Conservation (phyloP, 1,140 invertebrate genomes). For the Matsumurasca onukii region DNA sequence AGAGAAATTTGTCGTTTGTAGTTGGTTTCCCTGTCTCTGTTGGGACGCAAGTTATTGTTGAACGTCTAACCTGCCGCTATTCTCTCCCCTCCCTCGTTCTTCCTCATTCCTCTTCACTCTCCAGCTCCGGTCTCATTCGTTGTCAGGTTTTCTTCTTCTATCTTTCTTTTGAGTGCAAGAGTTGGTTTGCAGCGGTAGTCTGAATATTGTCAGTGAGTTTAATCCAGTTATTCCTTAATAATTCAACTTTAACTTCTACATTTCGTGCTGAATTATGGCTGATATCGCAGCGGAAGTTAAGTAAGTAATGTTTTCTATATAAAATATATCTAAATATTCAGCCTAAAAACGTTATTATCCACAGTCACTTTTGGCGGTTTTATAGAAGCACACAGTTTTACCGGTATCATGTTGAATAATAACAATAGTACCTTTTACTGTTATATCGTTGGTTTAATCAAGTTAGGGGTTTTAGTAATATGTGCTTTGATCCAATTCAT, state of each 20-base stretch:
- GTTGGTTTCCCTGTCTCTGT: too few relatives aligned
- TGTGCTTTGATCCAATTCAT: background rate
- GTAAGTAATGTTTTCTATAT: slow-evolving; percentile 30
- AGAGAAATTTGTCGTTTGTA: too few relatives aligned
- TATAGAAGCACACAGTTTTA: slow-evolving; percentile 33
- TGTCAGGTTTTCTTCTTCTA: too few relatives aligned
- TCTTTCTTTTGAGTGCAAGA: slow-evolving; percentile 27
- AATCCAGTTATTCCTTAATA: too few relatives aligned
- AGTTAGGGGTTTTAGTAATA: slow-evolving; percentile 14
- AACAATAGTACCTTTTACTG: slow-evolving; percentile 17
- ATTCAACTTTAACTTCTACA: too few relatives aligned
- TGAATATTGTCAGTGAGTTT: too few relatives aligned
- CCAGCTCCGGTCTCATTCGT: too few relatives aligned
- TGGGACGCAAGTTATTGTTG: too few relatives aligned
- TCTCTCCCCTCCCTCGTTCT: too few relatives aligned
- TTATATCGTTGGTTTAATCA: too few relatives aligned
- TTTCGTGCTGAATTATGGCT: slow-evolving; percentile 35
- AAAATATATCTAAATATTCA: slow-evolving; percentile 13
- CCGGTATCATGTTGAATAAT: slow-evolving; percentile 24
- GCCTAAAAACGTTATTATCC: background rate
- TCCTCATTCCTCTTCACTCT: too few relatives aligned
- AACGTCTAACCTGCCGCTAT: too few relatives aligned
- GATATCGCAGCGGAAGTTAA: slow-evolving; percentile 37
- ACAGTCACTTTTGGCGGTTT: slow-evolving; percentile 33
- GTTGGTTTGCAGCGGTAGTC: slow-evolving; percentile 38